These are phyloP conservation scores for Liasis olivaceus DNA, from an alignment of 2,797 vertebrate species.

Conservation along the genomic window DNA sequence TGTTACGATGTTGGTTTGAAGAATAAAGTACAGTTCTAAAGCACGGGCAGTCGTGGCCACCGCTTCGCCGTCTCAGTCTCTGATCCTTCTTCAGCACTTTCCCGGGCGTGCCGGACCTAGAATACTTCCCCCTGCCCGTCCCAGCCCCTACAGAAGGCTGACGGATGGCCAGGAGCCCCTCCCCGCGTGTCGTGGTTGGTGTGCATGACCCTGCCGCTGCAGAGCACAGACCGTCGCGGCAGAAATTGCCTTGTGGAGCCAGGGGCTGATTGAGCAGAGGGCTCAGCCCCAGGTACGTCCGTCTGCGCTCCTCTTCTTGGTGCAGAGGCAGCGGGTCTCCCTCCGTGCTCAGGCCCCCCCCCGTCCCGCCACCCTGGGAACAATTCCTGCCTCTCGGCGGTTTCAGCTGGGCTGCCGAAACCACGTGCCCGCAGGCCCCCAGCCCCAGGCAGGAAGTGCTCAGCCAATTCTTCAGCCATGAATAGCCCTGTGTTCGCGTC, in stretches of 20 bases:
- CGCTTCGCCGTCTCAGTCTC: background rate
- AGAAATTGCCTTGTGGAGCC: background rate
- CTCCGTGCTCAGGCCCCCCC: constrained; percentile 30
- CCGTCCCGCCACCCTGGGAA: background rate
- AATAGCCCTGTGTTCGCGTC: background rate
- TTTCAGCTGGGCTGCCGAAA: background rate
- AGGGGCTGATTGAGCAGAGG: background rate
- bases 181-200: background rate
- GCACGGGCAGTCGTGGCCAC: background rate
- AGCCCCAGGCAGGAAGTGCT: background rate
- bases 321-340: background rate
- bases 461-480: background rate
- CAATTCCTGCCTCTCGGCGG: background rate
- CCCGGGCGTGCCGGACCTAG: background rate
- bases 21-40: background rate
- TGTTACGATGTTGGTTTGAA: too few species aligned
- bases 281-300: background rate
- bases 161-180: too few species aligned
- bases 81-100: background rate
- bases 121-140: background rate
- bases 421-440: constrained; percentile 6
- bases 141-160: background rate
- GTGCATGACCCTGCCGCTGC: background rate
- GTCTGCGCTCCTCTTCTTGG: background rate
- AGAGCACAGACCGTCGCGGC: too few species aligned